Evolutionary conservation across 2,797 vertebrate species (phyloP).

Genomic region (Tragelaphus oryx): DNA sequence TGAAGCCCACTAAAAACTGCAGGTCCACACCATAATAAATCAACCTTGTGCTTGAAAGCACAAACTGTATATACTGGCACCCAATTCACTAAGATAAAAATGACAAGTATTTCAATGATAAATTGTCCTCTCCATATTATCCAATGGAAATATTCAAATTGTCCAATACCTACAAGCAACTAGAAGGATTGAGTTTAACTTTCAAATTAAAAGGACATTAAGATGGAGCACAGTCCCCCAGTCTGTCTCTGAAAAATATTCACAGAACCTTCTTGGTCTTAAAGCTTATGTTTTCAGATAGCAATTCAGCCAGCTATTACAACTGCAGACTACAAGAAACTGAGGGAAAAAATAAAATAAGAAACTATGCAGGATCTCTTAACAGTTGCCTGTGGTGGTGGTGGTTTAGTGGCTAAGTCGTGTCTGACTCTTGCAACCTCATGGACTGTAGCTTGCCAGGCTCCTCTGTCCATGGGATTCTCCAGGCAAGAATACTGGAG

Average conservation of each 20-base stretch:
- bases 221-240: not conserved
- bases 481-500: not conserved
- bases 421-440: not conserved
- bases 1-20: conserved; percentile 51
- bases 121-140: conserved; percentile 57
- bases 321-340: not conserved
- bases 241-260: conserved; percentile 45
- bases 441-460: not conserved
- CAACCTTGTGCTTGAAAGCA: conserved; percentile 35
- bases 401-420: not conserved
- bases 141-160: conserved; percentile 48
- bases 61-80: conserved; percentile 43
- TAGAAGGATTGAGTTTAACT: conserved; percentile 55
- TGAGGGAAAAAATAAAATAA: conserved; percentile 15
- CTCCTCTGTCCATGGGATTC: not conserved
- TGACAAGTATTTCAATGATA: conserved; percentile 45
- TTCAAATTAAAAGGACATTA: conserved; percentile 64
- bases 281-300: conserved; percentile 25
- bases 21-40: conserved; percentile 57
- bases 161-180: conserved; percentile 47
- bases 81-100: conserved; percentile 39
- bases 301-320: not conserved
- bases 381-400: not conserved
- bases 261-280: conserved; percentile 28
- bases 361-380: conserved; percentile 18